Percentiles rank a stretch among this genome's conserved stretches.
These are phyloP conservation scores for Eulithis testata DNA, from an alignment of 2,888 invertebrate species.

Conservation along the genomic window DNA sequence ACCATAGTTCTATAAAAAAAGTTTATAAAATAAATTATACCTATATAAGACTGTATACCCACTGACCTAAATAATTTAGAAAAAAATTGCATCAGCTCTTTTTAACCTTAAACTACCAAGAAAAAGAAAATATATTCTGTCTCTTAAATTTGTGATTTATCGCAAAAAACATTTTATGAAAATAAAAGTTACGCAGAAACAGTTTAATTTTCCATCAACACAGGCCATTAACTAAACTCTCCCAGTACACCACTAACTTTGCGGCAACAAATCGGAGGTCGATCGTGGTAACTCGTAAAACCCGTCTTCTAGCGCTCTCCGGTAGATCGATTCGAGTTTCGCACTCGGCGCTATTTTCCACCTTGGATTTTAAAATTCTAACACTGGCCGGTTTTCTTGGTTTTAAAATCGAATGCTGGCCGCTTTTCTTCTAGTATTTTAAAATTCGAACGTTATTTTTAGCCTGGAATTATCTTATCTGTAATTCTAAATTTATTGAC, in stretches of 20 bases:
- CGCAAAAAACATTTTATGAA: too few species aligned
- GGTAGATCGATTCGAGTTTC: slow-evolving; percentile 62
- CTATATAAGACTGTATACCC: too few species aligned
- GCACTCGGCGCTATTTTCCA: slow-evolving; percentile 23
- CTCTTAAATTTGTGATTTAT: too few species aligned
- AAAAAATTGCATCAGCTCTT: too few species aligned
- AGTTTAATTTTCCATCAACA: slow-evolving; percentile 23
- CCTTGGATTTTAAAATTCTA: slow-evolving; percentile 28
- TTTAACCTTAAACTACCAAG: too few species aligned
- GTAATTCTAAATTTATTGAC: slow-evolving; percentile 3
- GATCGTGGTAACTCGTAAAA: slow-evolving; percentile 66
- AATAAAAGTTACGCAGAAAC: slow-evolving; percentile 3
- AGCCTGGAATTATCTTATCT: slow-evolving; percentile 9
- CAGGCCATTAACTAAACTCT: slow-evolving; percentile 28
- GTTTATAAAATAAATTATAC: too few species aligned
- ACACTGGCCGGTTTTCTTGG: slow-evolving; percentile 1
- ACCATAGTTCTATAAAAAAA: too few species aligned
- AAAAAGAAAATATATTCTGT: too few species aligned
- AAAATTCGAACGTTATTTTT: slow-evolving; percentile 18
- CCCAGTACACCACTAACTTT: slow-evolving; percentile 34
- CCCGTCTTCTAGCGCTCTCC: slow-evolving; percentile 63
- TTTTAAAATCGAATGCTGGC: slow-evolving; percentile 26
- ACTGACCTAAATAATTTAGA: too few species aligned
- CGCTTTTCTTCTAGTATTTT: slow-evolving; percentile 25
- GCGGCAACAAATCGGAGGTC: slow-evolving; percentile 58